Base-by-base conservation (phyloP, 2,113 vertebrate genomes). In the Notiomystis cincta region DNA sequence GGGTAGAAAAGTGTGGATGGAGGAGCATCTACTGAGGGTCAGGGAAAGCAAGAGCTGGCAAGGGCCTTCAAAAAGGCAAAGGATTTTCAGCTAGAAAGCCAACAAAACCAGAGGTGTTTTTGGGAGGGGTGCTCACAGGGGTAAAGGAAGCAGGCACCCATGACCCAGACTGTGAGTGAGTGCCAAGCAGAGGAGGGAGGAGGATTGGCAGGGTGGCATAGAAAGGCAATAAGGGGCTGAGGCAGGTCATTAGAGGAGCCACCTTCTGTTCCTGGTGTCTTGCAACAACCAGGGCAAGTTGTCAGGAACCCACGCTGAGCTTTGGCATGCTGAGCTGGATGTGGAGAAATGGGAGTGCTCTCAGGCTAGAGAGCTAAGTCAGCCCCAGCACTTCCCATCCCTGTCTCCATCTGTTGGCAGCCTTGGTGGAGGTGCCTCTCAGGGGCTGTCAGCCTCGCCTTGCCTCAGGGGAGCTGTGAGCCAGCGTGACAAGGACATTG, bases 321-420 rank as follows among this genome's bases (percentile, higher is more conserved):
- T 48, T 64, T 72, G 48, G n/a, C 62, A 80, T 23, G 37, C 42
- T 17, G 25, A 54, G n/a, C 48, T 90, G 53, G 14, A 83, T 44
- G 25, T 10, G 31, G 12, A 23, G 51, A 82, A 75, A 75, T 9
- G 15, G 35, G 28, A 47, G 5, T 0, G 1, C 9, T 88, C n/a
- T 27, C 42, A 28, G 30, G 50, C 58, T 57, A 27, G 37, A 31
- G 45, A 90, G 37, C 22, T 56, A 47, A 76, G 37, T 35, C 1
- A 5, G 64, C n/a, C 78, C 35, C 31, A 62, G 38, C 22, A 11
- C 7, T 44, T 12, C 10, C 9, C 5, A 6, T 37, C 35, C 35
- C 35, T 21, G 5, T 17, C 10, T 38, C 66, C 50, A 19, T 4
- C 30, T 0, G 0, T 33, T 0, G 0, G 23, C 38, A 87, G 31